These are phyloP conservation scores for Drosophila birchii DNA, from an alignment of 2,888 invertebrate species.

Conservation along the genomic window DNA sequence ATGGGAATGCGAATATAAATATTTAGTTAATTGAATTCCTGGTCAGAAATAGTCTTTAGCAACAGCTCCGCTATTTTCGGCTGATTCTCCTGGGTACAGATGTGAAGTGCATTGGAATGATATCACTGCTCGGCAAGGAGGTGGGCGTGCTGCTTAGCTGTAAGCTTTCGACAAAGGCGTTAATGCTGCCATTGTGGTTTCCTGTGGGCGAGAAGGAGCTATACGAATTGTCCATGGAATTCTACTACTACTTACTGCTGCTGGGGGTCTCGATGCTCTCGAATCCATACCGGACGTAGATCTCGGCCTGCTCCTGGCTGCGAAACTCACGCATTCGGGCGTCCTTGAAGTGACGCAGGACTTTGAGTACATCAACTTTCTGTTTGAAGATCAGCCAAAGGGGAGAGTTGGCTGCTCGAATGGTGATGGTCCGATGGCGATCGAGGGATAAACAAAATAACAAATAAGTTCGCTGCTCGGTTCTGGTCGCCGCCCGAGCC, in stretches of 20 bases:
- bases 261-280: slow-evolving; percentile 84
- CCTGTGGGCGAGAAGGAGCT: slow-evolving; percentile 34
- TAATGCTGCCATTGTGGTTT: slow-evolving; percentile 5
- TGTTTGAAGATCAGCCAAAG: slow-evolving; percentile 87
- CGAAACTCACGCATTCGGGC: slow-evolving; percentile 93
- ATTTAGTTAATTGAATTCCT: slow-evolving; percentile 86
- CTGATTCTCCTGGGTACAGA: slow-evolving; percentile 91
- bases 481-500: slow-evolving; percentile 9
- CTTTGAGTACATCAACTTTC: slow-evolving; percentile 89
- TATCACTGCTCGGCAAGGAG: neutral
- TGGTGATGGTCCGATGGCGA: slow-evolving; percentile 5
- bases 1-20: neutral
- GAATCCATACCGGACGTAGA: slow-evolving; percentile 90
- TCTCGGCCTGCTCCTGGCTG: slow-evolving; percentile 89
- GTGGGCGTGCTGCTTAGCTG: slow-evolving; percentile 19
- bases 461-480: slow-evolving; percentile 27
- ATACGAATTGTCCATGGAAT: slow-evolving; percentile 34
- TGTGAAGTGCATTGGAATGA: slow-evolving; percentile 91
- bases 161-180: slow-evolving; percentile 40
- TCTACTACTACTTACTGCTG: slow-evolving; percentile 73
- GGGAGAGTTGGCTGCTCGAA: slow-evolving; percentile 67
- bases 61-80: slow-evolving; percentile 91
- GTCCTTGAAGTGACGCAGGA: slow-evolving; percentile 91
- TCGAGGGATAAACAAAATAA: slow-evolving; percentile 36
- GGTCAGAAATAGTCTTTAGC: slow-evolving; percentile 91